These are phyloP conservation scores for Silurus aristotelis DNA, from an alignment of 2,797 vertebrate genomes.

Conservation along the genomic window DNA sequence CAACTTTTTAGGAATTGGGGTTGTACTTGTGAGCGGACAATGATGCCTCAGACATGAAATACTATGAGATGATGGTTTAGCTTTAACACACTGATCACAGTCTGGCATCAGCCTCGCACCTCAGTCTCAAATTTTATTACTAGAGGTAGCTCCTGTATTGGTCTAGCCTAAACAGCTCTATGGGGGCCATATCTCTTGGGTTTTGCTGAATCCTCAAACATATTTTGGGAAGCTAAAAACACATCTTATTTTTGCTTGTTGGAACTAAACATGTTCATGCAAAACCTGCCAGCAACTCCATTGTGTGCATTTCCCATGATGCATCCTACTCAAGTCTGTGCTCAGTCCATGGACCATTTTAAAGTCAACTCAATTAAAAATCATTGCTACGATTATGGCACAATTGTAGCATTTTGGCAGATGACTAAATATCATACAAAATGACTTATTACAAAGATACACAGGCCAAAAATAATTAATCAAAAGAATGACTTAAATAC, in stretches of 20 bases:
- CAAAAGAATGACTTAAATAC: background rate
- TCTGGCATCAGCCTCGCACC: background rate
- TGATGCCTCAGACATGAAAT: constrained; percentile 68
- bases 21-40: constrained; percentile 71
- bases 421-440: background rate
- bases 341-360: background rate
- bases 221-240: constrained; percentile 9
- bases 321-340: constrained; percentile 8
- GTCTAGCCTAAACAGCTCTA: constrained; percentile 6
- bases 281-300: constrained; percentile 15
- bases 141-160: background rate
- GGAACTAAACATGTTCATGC: background rate
- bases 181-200: background rate
- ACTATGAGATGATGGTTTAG: background rate
- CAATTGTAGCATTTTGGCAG: background rate
- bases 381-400: background rate
- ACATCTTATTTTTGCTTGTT: constrained; percentile 13
- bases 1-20: background rate
- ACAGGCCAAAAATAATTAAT: too few relatives aligned
- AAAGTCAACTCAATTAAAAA: background rate
- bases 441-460: background rate
- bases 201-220: background rate
- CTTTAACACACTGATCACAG: background rate
- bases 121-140: background rate
- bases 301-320: constrained; percentile 35